phyloP scores from a whole-genome alignment of 1,140 invertebrate species.

The Cydia pomonella region DNA sequence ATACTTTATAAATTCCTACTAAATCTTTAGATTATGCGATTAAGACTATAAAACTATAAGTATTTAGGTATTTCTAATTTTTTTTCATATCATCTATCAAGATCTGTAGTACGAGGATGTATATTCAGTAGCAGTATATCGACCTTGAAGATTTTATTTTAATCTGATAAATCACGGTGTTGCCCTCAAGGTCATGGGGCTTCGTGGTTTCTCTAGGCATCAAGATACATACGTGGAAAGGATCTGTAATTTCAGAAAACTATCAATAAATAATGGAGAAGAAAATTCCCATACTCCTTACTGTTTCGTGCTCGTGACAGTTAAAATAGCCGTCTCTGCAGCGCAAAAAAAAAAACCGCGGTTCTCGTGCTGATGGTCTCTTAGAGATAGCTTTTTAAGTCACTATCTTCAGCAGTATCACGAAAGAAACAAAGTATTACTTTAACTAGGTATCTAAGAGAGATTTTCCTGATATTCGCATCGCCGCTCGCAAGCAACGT shows the following conservation, averaged over 20 bases:
- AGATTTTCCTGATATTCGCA: neutral
- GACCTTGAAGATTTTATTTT: no score
- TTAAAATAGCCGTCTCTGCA: neutral
- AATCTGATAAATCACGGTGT: no score
- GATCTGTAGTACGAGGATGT: no score
- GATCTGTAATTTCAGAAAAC: neutral
- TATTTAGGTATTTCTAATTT: no score
- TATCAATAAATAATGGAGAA: neutral
- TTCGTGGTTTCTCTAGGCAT: neutral
- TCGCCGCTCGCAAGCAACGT: neutral
- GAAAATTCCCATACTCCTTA: neutral
- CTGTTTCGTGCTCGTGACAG: neutral
- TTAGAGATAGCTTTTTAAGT: constrained; percentile 1
- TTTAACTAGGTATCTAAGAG: neutral
- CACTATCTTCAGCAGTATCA: constrained; percentile 7
- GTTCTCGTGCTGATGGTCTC: neutral
- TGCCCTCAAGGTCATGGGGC: no score
- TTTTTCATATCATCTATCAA: no score
- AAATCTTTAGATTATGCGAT: no score
- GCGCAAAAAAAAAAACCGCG: neutral
- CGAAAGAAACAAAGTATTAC: neutral
- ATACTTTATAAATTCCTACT: no score
- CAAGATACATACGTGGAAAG: neutral
- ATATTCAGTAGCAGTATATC: no score
- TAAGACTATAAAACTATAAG: no score